Percentiles rank a stretch among this genome's conserved stretches.
These are phyloP conservation scores for Elegia similella DNA, from an alignment of 2,888 invertebrate genomes.

Conservation along the genomic window DNA sequence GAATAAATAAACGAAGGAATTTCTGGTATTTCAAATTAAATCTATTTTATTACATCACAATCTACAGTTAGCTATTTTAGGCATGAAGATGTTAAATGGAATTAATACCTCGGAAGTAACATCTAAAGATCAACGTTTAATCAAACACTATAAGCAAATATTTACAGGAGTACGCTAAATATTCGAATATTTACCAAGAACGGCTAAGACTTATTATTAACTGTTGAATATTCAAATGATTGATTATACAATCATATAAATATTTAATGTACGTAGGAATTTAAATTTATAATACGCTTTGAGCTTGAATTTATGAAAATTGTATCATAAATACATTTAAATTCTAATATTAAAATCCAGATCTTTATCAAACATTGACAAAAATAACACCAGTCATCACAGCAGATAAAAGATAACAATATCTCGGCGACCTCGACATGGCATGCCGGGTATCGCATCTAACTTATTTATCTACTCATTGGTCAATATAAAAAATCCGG, in stretches of 20 bases:
- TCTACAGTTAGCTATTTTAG: too few species aligned
- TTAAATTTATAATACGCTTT: constrained; percentile 7
- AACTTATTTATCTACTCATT: constrained; percentile 48
- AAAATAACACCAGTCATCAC: constrained; percentile 36
- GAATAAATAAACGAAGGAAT: too few species aligned
- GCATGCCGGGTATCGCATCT: constrained; percentile 39
- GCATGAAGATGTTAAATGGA: too few species aligned
- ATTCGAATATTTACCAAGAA: constrained; percentile 11
- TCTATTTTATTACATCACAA: too few species aligned
- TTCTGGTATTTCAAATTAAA: too few species aligned
- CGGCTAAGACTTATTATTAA: not conserved
- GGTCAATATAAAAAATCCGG: constrained; percentile 39
- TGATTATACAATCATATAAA: not conserved
- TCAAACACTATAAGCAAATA: not conserved
- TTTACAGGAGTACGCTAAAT: constrained; percentile 2
- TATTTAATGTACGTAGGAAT: not conserved
- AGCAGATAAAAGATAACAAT: constrained; percentile 54
- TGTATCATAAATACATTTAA: not conserved
- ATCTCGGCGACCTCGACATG: constrained; percentile 54
- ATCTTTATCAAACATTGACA: constrained; percentile 18
- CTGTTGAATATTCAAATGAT: constrained; percentile 1
- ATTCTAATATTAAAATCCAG: not conserved
- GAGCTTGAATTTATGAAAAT: constrained; percentile 2
- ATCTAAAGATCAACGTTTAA: not conserved
- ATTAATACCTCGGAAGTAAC: not conserved